phyloP scores from a whole-genome alignment of 2,797 vertebrate genomes.

The Chromobotia macracanthus region DNA sequence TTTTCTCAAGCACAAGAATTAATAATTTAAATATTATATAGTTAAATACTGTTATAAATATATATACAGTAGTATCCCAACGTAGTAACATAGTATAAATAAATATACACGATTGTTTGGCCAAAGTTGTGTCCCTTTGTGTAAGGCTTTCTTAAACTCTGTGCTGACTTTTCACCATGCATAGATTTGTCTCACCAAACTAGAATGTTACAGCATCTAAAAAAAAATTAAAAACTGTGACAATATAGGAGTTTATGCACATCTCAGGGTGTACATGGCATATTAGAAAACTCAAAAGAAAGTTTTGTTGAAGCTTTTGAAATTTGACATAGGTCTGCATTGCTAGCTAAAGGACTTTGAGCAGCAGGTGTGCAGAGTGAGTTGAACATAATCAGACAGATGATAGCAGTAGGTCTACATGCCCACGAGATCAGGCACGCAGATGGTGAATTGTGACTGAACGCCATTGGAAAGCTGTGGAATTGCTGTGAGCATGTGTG shows the following conservation, averaged over 20 bases:
- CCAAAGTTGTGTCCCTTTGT: no score
- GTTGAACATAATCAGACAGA: slow-evolving; percentile 41
- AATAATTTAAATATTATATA: no score
- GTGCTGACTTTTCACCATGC: no score
- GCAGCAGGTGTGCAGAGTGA: slow-evolving; percentile 35
- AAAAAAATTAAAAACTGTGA: not conserved
- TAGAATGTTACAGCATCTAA: not conserved
- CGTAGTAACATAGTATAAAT: no score
- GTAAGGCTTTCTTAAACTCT: no score
- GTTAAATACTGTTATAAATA: no score
- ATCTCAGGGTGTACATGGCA: not conserved
- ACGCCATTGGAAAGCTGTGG: slow-evolving; percentile 31
- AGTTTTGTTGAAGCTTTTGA: slow-evolving; percentile 3
- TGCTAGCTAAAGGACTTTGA: slow-evolving; percentile 21
- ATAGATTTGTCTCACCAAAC: not conserved
- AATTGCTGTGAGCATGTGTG: slow-evolving; percentile 27
- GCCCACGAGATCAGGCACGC: slow-evolving; percentile 40
- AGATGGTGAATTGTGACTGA: slow-evolving; percentile 46
- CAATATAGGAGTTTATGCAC: not conserved
- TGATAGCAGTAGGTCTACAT: slow-evolving; percentile 38
- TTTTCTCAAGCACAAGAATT: no score
- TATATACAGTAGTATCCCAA: no score
- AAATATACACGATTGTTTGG: no score
- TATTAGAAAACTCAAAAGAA: not conserved
- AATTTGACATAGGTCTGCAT: not conserved